These are phyloP conservation scores for Agonopterix arenella DNA, from an alignment of 2,888 invertebrate genomes.

Conservation along the genomic window DNA sequence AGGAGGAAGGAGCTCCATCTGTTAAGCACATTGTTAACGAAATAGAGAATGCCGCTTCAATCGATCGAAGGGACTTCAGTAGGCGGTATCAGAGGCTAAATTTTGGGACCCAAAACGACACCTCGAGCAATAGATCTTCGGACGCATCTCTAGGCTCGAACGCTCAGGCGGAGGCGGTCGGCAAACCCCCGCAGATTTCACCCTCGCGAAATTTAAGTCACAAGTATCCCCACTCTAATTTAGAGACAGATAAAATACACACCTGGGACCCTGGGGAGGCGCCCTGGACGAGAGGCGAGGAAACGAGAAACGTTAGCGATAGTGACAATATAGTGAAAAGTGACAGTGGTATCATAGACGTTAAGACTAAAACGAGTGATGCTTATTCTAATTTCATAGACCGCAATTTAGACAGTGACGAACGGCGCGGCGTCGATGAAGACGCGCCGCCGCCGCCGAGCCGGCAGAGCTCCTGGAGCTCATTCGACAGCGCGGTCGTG, in stretches of 20 bases:
- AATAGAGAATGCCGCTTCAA: conserved; percentile 76
- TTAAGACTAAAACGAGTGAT: conserved; percentile 74
- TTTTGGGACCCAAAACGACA: conserved; percentile 35
- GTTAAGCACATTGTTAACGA: conserved; percentile 85
- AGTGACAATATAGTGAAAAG: conserved; percentile 68
- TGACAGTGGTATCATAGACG: conserved; percentile 69
- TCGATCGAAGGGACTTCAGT: conserved; percentile 42
- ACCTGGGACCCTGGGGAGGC: conserved; percentile 83
- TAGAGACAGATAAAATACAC: conserved; percentile 72
- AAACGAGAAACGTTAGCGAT: conserved; percentile 41
- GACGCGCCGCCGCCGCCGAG: conserved; percentile 54
- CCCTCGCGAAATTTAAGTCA: conserved; percentile 43
- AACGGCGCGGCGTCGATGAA: conserved; percentile 45
- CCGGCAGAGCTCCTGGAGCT: conserved; percentile 87
- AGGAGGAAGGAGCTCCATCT: conserved; percentile 78
- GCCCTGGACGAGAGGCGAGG: conserved; percentile 34
- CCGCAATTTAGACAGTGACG: conserved; percentile 78
- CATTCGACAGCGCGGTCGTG: conserved; percentile 86
- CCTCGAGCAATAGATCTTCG: conserved; percentile 21
- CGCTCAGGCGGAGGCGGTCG: conserved; percentile 19
- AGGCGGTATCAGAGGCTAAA: conserved; percentile 43
- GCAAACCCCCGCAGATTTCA: conserved; percentile 31
- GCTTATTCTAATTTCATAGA: conserved; percentile 84
- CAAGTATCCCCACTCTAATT: conserved; percentile 36
- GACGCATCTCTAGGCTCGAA: conserved; percentile 20